phyloP scores from a whole-genome alignment of 2,888 invertebrate genomes.

The Psylliodes chrysocephalus region DNA sequence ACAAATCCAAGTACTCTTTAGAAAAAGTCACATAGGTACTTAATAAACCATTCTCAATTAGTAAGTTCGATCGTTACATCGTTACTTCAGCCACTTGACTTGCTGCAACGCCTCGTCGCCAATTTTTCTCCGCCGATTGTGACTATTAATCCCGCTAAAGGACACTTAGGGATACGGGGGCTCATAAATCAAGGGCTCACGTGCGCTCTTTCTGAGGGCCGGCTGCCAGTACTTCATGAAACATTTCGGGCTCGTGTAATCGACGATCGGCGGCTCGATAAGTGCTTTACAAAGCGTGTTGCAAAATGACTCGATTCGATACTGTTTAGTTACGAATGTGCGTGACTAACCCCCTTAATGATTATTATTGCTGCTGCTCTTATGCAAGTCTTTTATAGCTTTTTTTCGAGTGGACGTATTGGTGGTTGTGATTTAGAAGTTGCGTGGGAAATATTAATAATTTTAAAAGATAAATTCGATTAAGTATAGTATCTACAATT shows the following conservation, averaged over 20 bases:
- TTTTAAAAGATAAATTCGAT: too few relatives aligned
- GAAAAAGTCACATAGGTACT: neutral
- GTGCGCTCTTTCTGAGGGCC: conserved; percentile 49
- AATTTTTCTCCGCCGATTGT: neutral
- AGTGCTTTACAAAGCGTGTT: conserved; percentile 48
- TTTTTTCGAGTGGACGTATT: neutral
- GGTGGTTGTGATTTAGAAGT: neutral
- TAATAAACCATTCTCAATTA: neutral
- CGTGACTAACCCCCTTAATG: conserved; percentile 54
- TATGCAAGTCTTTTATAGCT: conserved; percentile 40
- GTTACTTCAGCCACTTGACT: neutral
- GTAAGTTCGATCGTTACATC: too few relatives aligned
- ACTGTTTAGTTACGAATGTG: conserved; percentile 57
- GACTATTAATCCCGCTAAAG: neutral
- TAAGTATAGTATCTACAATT: too few relatives aligned
- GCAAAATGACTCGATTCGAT: conserved; percentile 58
- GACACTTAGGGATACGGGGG: conserved; percentile 17
- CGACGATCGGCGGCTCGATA: conserved; percentile 46
- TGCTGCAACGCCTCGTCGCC: neutral
- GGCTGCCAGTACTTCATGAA: conserved; percentile 46
- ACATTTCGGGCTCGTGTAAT: conserved; percentile 41
- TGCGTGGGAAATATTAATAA: neutral
- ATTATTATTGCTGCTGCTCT: conserved; percentile 49
- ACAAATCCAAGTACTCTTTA: neutral
- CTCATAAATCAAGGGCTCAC: conserved; percentile 51